Evolutionary conservation across 2,888 invertebrate species (phyloP).

Genomic region (Kuschelorhynchus macadamiae): DNA sequence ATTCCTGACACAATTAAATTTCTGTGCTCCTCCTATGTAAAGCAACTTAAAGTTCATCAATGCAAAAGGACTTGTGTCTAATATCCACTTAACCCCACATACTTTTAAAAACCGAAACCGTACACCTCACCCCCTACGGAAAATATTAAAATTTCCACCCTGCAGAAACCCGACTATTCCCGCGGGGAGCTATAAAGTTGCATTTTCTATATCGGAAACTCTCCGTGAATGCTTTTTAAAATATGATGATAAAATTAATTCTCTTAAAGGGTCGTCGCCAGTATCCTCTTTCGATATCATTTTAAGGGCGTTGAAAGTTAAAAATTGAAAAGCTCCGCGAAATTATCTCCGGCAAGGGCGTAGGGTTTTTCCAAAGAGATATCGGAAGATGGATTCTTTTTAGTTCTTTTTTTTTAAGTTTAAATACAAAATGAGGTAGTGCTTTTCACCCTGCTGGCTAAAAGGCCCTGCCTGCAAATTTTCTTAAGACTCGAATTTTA

Average conservation of each 20-base stretch:
- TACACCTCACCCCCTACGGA: too few relatives aligned
- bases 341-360: conserved; percentile 25
- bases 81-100: too few relatives aligned
- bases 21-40: too few relatives aligned
- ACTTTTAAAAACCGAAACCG: too few relatives aligned
- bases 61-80: too few relatives aligned
- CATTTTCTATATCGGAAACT: conserved; percentile 41
- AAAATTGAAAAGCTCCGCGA: conserved; percentile 39
- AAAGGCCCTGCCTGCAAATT: too few relatives aligned
- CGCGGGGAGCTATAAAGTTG: conserved; percentile 44
- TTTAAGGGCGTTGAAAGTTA: conserved; percentile 27
- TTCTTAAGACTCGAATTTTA: too few relatives aligned
- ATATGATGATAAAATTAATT: conserved; percentile 48
- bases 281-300: conserved; percentile 43
- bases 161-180: conserved; percentile 28
- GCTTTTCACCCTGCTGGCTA: too few relatives aligned
- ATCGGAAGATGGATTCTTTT: not conserved
- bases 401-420: not conserved
- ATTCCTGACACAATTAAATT: too few relatives aligned
- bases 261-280: conserved; percentile 40
- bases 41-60: too few relatives aligned
- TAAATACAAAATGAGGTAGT: too few relatives aligned
- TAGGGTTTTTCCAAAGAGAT: not conserved
- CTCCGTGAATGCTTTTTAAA: conserved; percentile 36
- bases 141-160: conserved; percentile 40